These are phyloP conservation scores for Leptinotarsa tumamoca DNA, from an alignment of 2,888 invertebrate genomes.

Conservation along the genomic window DNA sequence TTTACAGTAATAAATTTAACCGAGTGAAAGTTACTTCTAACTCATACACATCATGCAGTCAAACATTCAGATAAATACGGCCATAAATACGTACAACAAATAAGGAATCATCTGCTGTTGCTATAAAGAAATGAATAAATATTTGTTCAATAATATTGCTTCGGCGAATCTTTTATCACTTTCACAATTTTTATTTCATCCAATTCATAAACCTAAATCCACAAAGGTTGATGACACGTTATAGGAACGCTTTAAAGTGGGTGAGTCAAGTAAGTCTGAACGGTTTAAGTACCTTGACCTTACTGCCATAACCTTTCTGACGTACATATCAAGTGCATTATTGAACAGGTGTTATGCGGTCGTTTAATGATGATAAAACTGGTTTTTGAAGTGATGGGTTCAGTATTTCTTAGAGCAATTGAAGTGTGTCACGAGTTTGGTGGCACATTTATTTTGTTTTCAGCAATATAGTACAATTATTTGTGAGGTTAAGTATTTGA, in stretches of 20 bases:
- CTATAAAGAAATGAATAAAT: background rate
- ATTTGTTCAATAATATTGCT: conserved; percentile 5
- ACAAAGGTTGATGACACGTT: background rate
- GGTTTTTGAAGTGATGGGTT: no score
- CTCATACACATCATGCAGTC: no score
- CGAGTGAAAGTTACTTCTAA: no score
- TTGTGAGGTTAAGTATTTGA: no score
- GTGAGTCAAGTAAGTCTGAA: background rate
- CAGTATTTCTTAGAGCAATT: no score
- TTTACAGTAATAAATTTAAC: no score
- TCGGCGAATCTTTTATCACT: background rate
- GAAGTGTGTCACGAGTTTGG: no score
- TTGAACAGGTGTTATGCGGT: background rate
- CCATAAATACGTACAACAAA: background rate
- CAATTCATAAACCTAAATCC: background rate
- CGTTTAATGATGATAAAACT: background rate
- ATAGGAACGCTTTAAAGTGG: background rate
- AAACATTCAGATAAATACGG: no score
- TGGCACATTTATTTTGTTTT: no score
- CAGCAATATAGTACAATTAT: no score
- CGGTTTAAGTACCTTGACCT: conserved; percentile 5
- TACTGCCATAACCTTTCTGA: background rate
- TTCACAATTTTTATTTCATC: background rate
- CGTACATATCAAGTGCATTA: background rate
- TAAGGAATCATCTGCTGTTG: background rate